Base-by-base conservation (phyloP, 2,113 vertebrate species). In the Triplophysa siluroides region DNA sequence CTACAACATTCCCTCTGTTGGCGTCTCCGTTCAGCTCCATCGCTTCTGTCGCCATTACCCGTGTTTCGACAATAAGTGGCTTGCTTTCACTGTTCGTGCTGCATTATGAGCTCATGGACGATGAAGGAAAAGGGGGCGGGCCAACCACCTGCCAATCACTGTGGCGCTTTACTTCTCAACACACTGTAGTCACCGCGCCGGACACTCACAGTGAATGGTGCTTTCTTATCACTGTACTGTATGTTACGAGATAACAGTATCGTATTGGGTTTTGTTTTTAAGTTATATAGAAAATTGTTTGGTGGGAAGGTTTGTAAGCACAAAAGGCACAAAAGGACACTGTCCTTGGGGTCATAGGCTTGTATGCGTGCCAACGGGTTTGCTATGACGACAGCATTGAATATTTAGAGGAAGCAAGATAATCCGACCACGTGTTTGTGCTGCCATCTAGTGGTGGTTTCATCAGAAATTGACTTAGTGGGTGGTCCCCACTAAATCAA, bases 1-100 rank as follows among this genome's bases (percentile, higher is more conserved):
- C 90, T 29, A 24, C n/a, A 1, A 82, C 86, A 10, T 81, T 79
- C 58, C 74, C 65, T 63, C 70, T 63, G 65, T 83, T 88, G n/a
- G 81, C 82, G 74, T 73, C 85, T 11, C 90, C 89, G 84, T 90
- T 91, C 87, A 94, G 86, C 68, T 91, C 91, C 19, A 92, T 50
- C 63, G 63, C 47, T 26, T 90, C 92, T 14, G 85, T 64, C 2
- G 87, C 83, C 92, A 92, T 87, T 14, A 12, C 38, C 18, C 38
- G 26, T 16, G 11, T 8, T 13, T 12, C 9, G 67, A 21, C 24
- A 19, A 45, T 54, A 16, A 38, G 65, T 13, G 50, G 16, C 45
- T 23, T 45, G 2, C 18, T 38, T 50, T 65, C 11, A 2, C 21
- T 9, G 24, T 33, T 6, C 16, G 19, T 77, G 73, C 21, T 47